phyloP scores from a whole-genome alignment of 1,140 invertebrate species.

The Limonius californicus region DNA sequence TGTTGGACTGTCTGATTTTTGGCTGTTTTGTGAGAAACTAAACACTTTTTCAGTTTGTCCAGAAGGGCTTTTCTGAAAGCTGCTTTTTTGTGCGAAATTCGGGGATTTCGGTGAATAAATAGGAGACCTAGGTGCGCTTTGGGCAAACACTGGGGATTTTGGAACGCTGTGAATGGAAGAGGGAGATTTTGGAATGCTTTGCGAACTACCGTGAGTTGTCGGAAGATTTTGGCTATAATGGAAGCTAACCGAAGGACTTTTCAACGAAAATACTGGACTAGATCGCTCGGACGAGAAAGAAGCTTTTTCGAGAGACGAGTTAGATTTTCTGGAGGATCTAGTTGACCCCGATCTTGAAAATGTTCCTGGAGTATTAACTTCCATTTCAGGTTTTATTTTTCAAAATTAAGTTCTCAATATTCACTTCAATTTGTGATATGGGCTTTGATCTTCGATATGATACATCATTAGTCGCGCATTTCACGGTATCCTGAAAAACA shows the following conservation, averaged over 20 bases:
- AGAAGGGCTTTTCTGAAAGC: neutral
- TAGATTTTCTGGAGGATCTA: neutral
- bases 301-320: constrained; percentile 1
- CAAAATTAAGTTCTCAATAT: neutral
- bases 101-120: neutral
- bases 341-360: neutral
- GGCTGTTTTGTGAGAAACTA: neutral
- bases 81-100: neutral
- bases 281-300: constrained; percentile 8
- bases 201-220: neutral
- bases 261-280: constrained; percentile 4
- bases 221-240: neutral
- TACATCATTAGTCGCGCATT: too few relatives aligned
- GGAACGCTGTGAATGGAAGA: neutral
- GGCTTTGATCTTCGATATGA: too few relatives aligned
- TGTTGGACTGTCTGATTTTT: neutral
- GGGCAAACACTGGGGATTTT: neutral
- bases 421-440: neutral
- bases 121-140: neutral
- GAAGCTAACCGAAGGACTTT: neutral
- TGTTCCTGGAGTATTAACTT: neutral
- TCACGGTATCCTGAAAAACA: too few relatives aligned
- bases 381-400: constrained; percentile 6
- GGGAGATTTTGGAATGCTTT: neutral
- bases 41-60: constrained; percentile 7